Percentiles rank a stretch among this genome's conserved stretches.
Evolutionary conservation across 2,797 vertebrate genomes (phyloP).

Genomic region (Typhlichthys eigenmanni): DNA sequence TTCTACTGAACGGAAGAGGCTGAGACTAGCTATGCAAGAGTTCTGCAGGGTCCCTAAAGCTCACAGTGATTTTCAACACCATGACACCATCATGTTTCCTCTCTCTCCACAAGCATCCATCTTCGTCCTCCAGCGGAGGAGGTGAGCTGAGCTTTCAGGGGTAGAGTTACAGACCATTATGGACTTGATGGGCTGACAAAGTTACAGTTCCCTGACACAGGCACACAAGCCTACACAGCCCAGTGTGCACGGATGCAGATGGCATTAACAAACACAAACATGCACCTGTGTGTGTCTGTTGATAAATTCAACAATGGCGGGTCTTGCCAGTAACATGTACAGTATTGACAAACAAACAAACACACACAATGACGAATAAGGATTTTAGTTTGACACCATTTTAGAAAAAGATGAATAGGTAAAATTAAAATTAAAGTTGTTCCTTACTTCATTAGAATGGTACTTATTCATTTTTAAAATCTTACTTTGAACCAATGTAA

Average conservation of each 20-base stretch:
- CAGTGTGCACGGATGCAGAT: background rate
- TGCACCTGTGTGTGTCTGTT: background rate
- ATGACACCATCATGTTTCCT: constrained; percentile 26
- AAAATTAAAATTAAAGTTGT: too few species aligned
- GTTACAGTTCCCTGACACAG: constrained; percentile 45
- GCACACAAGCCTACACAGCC: constrained; percentile 19
- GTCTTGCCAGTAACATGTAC: background rate
- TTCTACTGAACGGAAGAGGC: too few species aligned
- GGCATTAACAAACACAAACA: background rate
- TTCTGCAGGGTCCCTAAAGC: too few species aligned
- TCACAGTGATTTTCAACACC: constrained; percentile 25
- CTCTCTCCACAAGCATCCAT: constrained; percentile 47
- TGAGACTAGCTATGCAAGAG: too few species aligned
- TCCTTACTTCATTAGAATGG: too few species aligned
- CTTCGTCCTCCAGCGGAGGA: constrained; percentile 42
- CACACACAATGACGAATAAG: background rate
- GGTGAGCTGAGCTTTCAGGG: constrained; percentile 64
- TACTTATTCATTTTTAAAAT: too few species aligned
- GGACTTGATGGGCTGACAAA: constrained; percentile 60
- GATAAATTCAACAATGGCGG: background rate
- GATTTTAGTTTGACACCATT: too few species aligned
- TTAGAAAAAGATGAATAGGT: too few species aligned
- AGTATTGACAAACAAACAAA: background rate
- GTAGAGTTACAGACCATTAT: constrained; percentile 74
- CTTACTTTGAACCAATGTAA: too few species aligned